These are phyloP conservation scores for Myrmecophaga tridactyla DNA, from an alignment of 2,113 vertebrate genomes.

Conservation along the genomic window DNA sequence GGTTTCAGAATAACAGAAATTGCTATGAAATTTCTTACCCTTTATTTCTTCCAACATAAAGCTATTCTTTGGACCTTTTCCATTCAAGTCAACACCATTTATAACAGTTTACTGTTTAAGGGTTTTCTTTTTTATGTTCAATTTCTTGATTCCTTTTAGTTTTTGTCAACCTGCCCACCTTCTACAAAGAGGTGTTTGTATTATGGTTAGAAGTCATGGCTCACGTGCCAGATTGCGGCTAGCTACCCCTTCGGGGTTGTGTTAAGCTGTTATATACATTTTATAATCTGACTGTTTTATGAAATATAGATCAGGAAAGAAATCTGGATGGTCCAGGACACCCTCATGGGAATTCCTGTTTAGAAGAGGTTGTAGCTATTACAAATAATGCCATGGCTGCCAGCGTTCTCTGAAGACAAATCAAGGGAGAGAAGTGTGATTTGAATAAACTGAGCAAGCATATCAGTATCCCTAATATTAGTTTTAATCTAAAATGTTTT, in stretches of 20 bases:
- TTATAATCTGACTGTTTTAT: not conserved
- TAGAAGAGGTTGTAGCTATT: not conserved
- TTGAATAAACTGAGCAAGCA: not conserved
- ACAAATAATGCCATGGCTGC: too few relatives aligned
- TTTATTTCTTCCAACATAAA: not conserved
- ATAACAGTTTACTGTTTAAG: not conserved
- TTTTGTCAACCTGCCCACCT: not conserved
- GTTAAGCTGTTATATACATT: not conserved
- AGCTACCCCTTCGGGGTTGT: not conserved
- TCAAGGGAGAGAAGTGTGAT: not conserved
- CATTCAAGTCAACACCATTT: constrained; percentile 18
- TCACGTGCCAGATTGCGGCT: not conserved
- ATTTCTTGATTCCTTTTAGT: not conserved
- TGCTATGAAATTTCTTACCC: too few relatives aligned
- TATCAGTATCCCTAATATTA: not conserved
- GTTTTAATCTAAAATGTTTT: not conserved
- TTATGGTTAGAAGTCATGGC: not conserved
- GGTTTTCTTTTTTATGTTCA: not conserved
- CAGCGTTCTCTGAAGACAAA: not conserved
- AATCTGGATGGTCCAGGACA: not conserved
- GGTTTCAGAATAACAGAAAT: not conserved
- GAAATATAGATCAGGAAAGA: not conserved
- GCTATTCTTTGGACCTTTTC: not conserved
- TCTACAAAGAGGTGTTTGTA: not conserved
- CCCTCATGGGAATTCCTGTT: not conserved